Conservation (phyloP, 1,140 invertebrate species). For the Eueides isabella region DNA sequence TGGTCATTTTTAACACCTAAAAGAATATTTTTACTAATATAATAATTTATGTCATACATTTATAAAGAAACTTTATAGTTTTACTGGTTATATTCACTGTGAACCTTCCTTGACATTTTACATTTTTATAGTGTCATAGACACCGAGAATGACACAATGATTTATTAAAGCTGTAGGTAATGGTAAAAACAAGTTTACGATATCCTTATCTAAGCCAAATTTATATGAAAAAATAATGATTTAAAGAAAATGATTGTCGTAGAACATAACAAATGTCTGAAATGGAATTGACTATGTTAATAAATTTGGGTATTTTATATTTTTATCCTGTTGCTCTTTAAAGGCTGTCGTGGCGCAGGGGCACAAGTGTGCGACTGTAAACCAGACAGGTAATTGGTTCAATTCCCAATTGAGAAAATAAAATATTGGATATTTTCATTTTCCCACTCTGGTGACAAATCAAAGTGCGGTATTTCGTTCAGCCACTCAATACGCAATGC, state of each 20-base stretch:
- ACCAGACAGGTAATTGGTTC: too few species aligned
- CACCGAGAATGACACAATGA: slow-evolving; percentile 11
- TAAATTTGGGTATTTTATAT: not conserved
- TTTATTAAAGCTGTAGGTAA: slow-evolving; percentile 19
- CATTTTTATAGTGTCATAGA: slow-evolving; percentile 21
- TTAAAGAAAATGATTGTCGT: not conserved
- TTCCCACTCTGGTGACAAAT: too few species aligned
- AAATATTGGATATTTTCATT: too few species aligned
- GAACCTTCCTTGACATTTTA: slow-evolving; percentile 20
- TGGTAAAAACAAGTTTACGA: not conserved
- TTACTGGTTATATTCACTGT: not conserved
- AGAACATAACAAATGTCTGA: not conserved
- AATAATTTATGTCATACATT: not conserved
- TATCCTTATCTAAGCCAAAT: not conserved
- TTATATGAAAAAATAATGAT: not conserved
- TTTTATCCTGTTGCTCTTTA: too few species aligned
- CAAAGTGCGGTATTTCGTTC: too few species aligned
- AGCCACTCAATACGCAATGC: too few species aligned
- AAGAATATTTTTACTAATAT: not conserved
- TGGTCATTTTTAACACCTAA: not conserved
- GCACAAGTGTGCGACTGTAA: too few species aligned
- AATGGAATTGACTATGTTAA: not conserved
- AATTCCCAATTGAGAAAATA: too few species aligned
- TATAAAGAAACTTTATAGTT: not conserved
- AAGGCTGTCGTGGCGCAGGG: too few species aligned